Conservation (phyloP, 2,113 vertebrate species). For the Aphyosemion australe region DNA sequence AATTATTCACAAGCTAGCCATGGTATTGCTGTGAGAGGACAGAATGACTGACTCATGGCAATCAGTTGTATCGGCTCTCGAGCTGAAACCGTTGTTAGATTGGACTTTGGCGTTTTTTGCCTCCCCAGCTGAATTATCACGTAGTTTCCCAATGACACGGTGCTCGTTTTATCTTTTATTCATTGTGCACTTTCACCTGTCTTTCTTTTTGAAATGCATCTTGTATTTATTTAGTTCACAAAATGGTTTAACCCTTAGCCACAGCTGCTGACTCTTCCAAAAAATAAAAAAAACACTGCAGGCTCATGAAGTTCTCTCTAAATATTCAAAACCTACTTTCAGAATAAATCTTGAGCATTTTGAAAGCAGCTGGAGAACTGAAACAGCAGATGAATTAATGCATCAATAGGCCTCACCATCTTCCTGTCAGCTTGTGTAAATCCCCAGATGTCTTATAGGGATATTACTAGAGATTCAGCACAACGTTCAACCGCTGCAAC, state of each 20-base stretch:
- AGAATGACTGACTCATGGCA: constrained; percentile 52
- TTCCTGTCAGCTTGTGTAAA: constrained; percentile 60
- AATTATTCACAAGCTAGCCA: constrained; percentile 62
- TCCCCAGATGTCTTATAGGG: constrained; percentile 51
- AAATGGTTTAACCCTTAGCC: not conserved
- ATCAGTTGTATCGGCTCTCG: constrained; percentile 51
- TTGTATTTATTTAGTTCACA: not conserved
- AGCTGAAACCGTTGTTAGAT: constrained; percentile 25
- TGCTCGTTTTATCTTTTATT: not conserved
- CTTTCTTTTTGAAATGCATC: not conserved
- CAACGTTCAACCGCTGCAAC: constrained; percentile 41
- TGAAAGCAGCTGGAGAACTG: constrained; percentile 12
- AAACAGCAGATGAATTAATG: constrained; percentile 53
- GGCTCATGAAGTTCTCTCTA: constrained; percentile 3
- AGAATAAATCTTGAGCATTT: constrained; percentile 28
- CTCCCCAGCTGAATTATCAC: not conserved
- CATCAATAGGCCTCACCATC: constrained; percentile 43
- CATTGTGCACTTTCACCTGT: not conserved
- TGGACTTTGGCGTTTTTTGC: not conserved
- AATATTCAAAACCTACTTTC: constrained; percentile 26
- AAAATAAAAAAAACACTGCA: not conserved
- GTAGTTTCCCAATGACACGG: constrained; percentile 5
- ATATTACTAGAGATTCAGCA: constrained; percentile 47
- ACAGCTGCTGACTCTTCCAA: not conserved
- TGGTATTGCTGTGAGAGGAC: constrained; percentile 51